A percentile compares a stretch with the other conserved stretches of the same genome.
Evolutionary conservation across 2,888 invertebrate genomes (phyloP).

Genomic region (Alloscopus bannaensis): DNA sequence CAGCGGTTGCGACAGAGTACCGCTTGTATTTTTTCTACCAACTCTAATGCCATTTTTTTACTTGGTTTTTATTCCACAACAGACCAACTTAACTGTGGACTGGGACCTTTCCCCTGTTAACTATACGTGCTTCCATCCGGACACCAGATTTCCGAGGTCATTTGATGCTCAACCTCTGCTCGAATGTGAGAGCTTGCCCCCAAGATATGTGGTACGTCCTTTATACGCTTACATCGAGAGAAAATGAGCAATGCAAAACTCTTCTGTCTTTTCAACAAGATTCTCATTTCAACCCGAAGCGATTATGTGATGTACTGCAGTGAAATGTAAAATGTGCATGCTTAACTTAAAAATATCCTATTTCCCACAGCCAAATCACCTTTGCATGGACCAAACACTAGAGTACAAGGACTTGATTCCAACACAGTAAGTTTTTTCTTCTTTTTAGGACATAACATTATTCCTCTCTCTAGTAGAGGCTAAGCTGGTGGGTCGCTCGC

Average conservation of each 20-base stretch:
- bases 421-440: slow-evolving; percentile 83
- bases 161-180: slow-evolving; percentile 76
- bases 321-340: slow-evolving; percentile 78
- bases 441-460: no score
- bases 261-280: no score
- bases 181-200: slow-evolving; percentile 79
- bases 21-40: no score
- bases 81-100: slow-evolving; percentile 80
- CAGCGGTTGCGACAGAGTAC: no score
- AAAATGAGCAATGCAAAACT: no score
- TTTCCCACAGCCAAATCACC: slow-evolving; percentile 81
- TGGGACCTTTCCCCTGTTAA: slow-evolving; percentile 79
- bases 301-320: no score
- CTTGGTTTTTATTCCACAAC: slow-evolving; percentile 20
- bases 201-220: slow-evolving; percentile 78
- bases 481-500: no score
- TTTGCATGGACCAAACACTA: slow-evolving; percentile 83
- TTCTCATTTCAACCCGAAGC: no score
- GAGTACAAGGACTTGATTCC: slow-evolving; percentile 81
- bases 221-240: no score
- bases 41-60: no score
- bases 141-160: slow-evolving; percentile 77
- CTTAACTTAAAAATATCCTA: slow-evolving; percentile 79
- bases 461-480: no score
- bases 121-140: slow-evolving; percentile 80